phyloP scores from a whole-genome alignment of 2,113 vertebrate species.

The Condylura cristata region DNA sequence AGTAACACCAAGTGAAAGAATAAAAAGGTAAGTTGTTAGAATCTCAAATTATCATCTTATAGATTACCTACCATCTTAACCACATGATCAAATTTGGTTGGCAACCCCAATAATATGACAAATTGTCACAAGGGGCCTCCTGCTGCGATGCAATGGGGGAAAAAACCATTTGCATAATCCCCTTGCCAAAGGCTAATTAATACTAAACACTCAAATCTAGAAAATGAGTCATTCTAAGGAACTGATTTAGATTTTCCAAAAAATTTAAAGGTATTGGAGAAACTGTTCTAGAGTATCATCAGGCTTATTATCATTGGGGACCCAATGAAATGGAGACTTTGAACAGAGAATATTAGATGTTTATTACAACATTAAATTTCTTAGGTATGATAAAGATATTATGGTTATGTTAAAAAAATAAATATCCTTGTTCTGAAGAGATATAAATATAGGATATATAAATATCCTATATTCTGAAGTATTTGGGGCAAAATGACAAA shows the following conservation, averaged over 20 bases:
- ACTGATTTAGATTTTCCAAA: background rate
- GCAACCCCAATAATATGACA: background rate
- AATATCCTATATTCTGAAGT: no score
- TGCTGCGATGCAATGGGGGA: background rate
- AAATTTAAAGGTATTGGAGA: background rate
- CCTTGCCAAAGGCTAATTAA: background rate
- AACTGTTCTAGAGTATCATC: background rate
- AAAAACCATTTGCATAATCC: background rate
- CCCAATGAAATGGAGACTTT: no score
- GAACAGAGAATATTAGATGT: conserved; percentile 3
- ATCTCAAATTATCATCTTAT: background rate
- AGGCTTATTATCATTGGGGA: no score
- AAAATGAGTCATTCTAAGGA: background rate
- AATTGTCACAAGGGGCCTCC: background rate
- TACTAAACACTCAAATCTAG: background rate
- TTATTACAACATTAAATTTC: background rate
- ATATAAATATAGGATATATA: no score
- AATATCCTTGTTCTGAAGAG: no score
- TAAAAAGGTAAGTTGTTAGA: background rate
- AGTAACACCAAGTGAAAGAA: background rate
- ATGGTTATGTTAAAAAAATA: no score
- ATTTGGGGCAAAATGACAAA: no score
- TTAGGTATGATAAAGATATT: no score
- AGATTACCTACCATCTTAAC: background rate
- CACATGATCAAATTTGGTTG: background rate